Conservation (phyloP, 1,140 invertebrate species). For the Eumaeus atala region DNA sequence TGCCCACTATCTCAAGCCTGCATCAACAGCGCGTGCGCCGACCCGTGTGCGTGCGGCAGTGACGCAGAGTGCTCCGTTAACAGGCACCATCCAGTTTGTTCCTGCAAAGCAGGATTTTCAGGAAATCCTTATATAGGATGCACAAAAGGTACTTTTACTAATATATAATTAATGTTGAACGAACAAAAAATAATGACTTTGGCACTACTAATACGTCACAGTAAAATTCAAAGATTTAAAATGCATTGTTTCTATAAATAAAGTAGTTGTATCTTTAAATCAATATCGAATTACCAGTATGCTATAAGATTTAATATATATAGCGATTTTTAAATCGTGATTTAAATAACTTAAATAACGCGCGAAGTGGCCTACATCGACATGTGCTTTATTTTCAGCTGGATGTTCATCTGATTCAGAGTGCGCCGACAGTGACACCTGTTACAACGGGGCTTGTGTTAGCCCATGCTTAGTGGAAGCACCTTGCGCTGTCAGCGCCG, state of each 20-base stretch:
- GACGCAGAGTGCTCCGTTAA: conserved; percentile 86
- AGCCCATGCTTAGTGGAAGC: conserved; percentile 85
- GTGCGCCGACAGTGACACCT: conserved; percentile 84
- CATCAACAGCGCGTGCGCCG: conserved; percentile 84
- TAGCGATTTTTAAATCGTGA: no score
- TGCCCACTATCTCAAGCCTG: conserved; percentile 87
- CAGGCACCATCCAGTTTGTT: conserved; percentile 88
- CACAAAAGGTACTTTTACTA: conserved; percentile 75
- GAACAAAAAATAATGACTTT: no score
- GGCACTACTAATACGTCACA: no score
- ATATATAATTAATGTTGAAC: background rate
- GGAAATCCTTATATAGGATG: conserved; percentile 89
- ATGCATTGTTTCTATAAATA: no score
- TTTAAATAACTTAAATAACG: no score
- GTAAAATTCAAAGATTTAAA: no score
- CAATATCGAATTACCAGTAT: no score
- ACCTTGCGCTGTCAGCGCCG: conserved; percentile 86
- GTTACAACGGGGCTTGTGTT: conserved; percentile 87
- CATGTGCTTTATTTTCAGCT: conserved; percentile 63
- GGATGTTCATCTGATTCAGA: conserved; percentile 88
- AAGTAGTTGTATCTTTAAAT: no score
- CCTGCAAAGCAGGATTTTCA: conserved; percentile 84
- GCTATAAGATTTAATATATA: no score
- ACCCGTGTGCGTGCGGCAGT: conserved; percentile 88
- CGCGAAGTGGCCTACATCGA: background rate